Base-by-base conservation (phyloP, 30 jellyfish, hydroid and myxozoan genomes). In the Rhopilema esculentum region DNA sequence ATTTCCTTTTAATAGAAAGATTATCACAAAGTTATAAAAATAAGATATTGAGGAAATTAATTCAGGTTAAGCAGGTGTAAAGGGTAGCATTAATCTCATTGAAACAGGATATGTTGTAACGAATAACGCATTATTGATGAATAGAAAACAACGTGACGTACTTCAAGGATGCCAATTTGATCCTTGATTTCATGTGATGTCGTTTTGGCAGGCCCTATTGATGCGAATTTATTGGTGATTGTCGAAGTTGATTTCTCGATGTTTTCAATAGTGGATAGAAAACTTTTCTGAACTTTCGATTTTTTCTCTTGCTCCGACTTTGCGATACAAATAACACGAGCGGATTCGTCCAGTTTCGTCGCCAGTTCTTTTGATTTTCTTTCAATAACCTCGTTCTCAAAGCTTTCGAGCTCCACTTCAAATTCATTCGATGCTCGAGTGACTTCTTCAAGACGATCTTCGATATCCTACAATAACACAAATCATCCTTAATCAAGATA, bases 111-210 rank as follows among this genome's bases (percentile, higher is more conserved):
- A n/a, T n/a, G n/a, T n/a, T n/a, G n/a, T n/a, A n/a, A n/a, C n/a
- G n/a, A n/a, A n/a, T n/a, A n/a, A n/a, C n/a, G n/a, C n/a, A n/a
- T n/a, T n/a, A n/a, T n/a, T n/a, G n/a, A n/a, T n/a, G n/a, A n/a
- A n/a, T n/a, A n/a, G n/a, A 40, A 40, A 6, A 40, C 12, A 12
- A 40, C 9, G 57, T 12, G 6, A 40, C 97, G 1, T 27, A 93
- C 98, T 32, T 88, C 84, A 21, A 88, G 87, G 18, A 86, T 72
- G 6, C 49, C 91, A 16, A 94, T 50, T 69, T 94, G 97, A 28
- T 79, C 92, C 77, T 79, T 83, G 53, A 94, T 72, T 70, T 94
- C 80, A n/a, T 94, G 91, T 20, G 99, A 91, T 81, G 84, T 28
- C 30, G 78, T 62, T 53, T 89, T 79, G 25, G 75, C 84, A 12